A percentile compares a stretch with the other conserved stretches of the same genome.
These are phyloP conservation scores for Nemotelus pantherinus DNA, from an alignment of 2,888 invertebrate species.

Conservation along the genomic window DNA sequence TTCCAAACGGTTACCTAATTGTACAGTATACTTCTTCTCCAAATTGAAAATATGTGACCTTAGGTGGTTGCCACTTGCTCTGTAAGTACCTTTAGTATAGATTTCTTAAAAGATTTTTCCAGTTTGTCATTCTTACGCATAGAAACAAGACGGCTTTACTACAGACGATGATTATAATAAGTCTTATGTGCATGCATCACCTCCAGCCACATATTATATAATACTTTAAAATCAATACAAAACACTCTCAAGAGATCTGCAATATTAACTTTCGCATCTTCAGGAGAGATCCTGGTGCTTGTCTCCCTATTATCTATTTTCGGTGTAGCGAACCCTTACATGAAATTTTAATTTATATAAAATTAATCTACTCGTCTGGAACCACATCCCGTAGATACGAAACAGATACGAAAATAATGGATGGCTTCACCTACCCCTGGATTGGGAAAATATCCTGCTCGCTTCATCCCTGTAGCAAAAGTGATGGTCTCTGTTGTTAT, in stretches of 20 bases:
- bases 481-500: too few relatives aligned
- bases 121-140: too few relatives aligned
- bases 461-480: not conserved
- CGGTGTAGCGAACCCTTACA: conserved; percentile 48
- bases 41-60: too few relatives aligned
- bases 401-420: conserved; percentile 45
- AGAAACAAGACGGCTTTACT: too few relatives aligned
- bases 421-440: conserved; percentile 45
- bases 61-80: too few relatives aligned
- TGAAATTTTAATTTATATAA: conserved; percentile 52
- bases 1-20: too few relatives aligned
- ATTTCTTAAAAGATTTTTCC: too few relatives aligned
- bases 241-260: conserved; percentile 48
- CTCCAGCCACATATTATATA: too few relatives aligned
- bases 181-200: too few relatives aligned
- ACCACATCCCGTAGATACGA: conserved; percentile 50
- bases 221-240: conserved; percentile 48
- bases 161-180: too few relatives aligned
- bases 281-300: conserved; percentile 22
- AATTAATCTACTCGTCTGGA: conserved; percentile 52
- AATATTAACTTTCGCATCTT: conserved; percentile 47
- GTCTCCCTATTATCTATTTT: conserved; percentile 48
- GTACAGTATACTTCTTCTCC: too few relatives aligned
- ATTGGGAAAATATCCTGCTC: not conserved
- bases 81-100: too few relatives aligned